Evolutionary conservation across 1,140 invertebrate genomes (phyloP).

Genomic region (Teleopsis dalmanni): DNA sequence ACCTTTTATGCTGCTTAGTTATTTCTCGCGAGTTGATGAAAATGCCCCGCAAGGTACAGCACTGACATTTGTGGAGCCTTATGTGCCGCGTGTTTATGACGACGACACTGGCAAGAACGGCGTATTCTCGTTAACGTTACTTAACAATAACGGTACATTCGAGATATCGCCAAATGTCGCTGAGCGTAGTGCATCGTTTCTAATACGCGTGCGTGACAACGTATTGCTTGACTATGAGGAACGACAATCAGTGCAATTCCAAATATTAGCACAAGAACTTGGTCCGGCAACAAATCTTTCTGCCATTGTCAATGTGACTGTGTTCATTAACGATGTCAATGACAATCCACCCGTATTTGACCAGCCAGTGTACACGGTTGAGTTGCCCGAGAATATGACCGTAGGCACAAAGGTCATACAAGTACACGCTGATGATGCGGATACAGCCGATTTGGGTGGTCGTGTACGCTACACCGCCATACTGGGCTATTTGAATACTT

Average conservation of each 20-base stretch:
- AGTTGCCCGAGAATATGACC: slow-evolving; percentile 71
- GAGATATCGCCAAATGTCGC: slow-evolving; percentile 83
- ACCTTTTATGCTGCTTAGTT: no score
- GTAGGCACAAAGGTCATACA: slow-evolving; percentile 64
- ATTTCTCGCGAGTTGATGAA: slow-evolving; percentile 67
- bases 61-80: slow-evolving; percentile 62
- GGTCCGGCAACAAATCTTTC: slow-evolving; percentile 66
- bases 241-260: slow-evolving; percentile 61
- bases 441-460: slow-evolving; percentile 62
- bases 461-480: slow-evolving; percentile 69
- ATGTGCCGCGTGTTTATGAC: slow-evolving; percentile 63
- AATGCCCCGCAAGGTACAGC: slow-evolving; percentile 73
- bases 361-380: slow-evolving; percentile 61
- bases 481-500: slow-evolving; percentile 63
- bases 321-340: slow-evolving; percentile 80
- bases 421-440: slow-evolving; percentile 68
- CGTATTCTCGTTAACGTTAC: slow-evolving; percentile 69
- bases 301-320: slow-evolving; percentile 62
- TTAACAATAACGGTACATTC: slow-evolving; percentile 79
- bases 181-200: slow-evolving; percentile 68
- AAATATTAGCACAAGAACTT: slow-evolving; percentile 71
- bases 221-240: slow-evolving; percentile 75
- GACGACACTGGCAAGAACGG: slow-evolving; percentile 75
- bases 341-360: slow-evolving; percentile 82
- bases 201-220: slow-evolving; percentile 76